phyloP scores from a whole-genome alignment of 2,113 vertebrate species.

The Rissa tridactyla region DNA sequence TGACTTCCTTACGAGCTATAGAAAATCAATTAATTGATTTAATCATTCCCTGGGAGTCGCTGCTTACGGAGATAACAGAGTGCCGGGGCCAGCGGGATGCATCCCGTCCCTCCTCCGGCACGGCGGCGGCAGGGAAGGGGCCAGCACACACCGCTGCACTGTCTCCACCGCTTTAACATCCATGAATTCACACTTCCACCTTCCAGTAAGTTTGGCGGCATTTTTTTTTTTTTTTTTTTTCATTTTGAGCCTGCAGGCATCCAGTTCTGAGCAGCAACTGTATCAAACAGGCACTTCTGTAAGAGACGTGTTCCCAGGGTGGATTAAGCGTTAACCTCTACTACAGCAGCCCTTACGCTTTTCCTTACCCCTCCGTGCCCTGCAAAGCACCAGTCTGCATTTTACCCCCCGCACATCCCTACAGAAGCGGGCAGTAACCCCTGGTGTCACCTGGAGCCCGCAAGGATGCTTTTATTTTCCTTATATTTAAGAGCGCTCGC shows the following conservation, averaged over 20 bases:
- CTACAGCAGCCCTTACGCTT: background rate
- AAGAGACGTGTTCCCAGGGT: background rate
- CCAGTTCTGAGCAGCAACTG: background rate
- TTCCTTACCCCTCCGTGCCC: background rate
- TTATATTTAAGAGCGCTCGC: background rate
- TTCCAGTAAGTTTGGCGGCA: background rate
- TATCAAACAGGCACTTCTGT: background rate
- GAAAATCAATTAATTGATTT: constrained; percentile 68
- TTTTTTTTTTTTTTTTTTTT: background rate
- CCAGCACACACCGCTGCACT: background rate
- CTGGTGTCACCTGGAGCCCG: background rate
- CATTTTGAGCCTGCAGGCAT: background rate
- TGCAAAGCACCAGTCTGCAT: background rate
- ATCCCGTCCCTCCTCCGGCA: background rate
- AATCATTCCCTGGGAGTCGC: constrained; percentile 19
- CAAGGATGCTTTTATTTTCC: background rate
- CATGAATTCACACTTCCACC: background rate
- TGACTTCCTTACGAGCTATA: constrained; percentile 56
- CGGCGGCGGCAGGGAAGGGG: background rate
- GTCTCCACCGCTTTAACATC: background rate
- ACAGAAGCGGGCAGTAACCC: background rate
- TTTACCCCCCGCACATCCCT: background rate
- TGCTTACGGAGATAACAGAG: constrained; percentile 24
- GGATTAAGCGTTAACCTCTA: background rate
- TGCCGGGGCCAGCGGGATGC: background rate